Evolutionary conservation across 1,140 invertebrate species (phyloP), one percentile per base, ranked within the genome.

Genomic region (Drosophila bocqueti): DNA sequence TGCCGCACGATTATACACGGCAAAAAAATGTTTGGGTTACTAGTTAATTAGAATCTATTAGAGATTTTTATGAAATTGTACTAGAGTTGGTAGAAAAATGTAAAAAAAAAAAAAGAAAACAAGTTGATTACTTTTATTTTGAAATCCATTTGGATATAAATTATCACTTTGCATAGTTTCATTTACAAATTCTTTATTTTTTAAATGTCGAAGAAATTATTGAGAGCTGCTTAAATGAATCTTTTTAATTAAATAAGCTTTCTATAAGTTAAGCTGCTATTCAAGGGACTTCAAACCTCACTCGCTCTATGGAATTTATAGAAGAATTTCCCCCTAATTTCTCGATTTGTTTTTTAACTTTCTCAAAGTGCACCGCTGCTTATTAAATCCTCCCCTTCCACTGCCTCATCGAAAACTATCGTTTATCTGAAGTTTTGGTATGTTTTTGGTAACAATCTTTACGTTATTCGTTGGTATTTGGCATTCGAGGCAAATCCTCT

Each of bases 381-480:
- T 68, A 64, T 26, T 45, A 67, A 62, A 60, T 18, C 26, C 4
- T 10, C 15, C 46, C 46, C 24, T 26, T 26, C 9, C 31, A 3
- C 0, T 15, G 7, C n/a, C 16, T 11, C 45, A 26, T 10, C 15
- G 16, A n/a, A n/a, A 60, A 67, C 55, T 77, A 68, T 68, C 74
- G 64, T 55, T 46, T 67, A 76, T 76, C 74, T 59, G 47, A 60
- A 60, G 63, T 59, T 59, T 49, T 75, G 15, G 52, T 29, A 24
- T 43, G 24, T 72, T 62, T 75, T 75, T 34, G 38, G 42, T 55
- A 36, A 63, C 69, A 74, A 75, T 74, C 73, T 75, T 76, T 55
- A 65, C 72, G 67, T 43, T 67, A 55, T 67, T 72, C 50, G 31
- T 34, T 34, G 66, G 64, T 72, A 72, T 72, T 68, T 67, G 64